Evolutionary conservation across 1,140 invertebrate genomes (phyloP).

Genomic region (Scaptomyza hsui): DNA sequence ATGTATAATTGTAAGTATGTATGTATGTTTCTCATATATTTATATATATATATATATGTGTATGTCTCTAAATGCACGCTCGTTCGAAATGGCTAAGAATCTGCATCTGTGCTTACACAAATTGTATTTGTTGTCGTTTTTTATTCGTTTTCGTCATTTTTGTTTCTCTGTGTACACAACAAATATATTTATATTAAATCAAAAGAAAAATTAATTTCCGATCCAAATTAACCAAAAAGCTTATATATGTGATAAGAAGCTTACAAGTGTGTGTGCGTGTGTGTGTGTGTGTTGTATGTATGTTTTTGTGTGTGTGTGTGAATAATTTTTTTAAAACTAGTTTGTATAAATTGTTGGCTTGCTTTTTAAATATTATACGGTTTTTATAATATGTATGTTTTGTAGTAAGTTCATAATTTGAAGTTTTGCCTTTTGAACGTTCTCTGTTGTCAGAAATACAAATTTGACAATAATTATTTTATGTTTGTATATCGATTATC

Average conservation of each 20-base stretch:
- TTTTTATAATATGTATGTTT: no score
- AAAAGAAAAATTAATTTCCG: constrained; percentile 18
- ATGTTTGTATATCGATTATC: constrained; percentile 26
- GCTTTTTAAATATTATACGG: constrained; percentile 48
- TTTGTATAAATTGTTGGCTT: constrained; percentile 60
- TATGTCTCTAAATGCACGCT: constrained; percentile 71
- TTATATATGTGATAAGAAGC: constrained; percentile 32
- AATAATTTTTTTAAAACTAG: constrained; percentile 43
- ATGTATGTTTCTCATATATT: not conserved
- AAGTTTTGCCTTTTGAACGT: constrained; percentile 10
- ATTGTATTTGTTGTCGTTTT: constrained; percentile 24
- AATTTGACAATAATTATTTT: constrained; percentile 51
- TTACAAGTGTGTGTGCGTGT: constrained; percentile 21
- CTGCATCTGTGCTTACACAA: constrained; percentile 48
- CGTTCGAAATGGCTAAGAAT: constrained; percentile 78
- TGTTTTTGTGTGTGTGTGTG: constrained; percentile 27
- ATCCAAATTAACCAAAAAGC: constrained; percentile 42
- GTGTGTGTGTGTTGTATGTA: constrained; percentile 25
- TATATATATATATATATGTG: constrained; percentile 29
- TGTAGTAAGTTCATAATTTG: constrained; percentile 20
- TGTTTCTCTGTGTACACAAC: constrained; percentile 31
- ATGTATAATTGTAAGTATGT: constrained; percentile 7
- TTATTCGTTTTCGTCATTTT: not conserved
- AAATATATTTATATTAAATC: constrained; percentile 26
- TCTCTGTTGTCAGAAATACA: constrained; percentile 57